Base-by-base conservation (phyloP, 2,888 invertebrate genomes). In the Smittia sp. region DNA sequence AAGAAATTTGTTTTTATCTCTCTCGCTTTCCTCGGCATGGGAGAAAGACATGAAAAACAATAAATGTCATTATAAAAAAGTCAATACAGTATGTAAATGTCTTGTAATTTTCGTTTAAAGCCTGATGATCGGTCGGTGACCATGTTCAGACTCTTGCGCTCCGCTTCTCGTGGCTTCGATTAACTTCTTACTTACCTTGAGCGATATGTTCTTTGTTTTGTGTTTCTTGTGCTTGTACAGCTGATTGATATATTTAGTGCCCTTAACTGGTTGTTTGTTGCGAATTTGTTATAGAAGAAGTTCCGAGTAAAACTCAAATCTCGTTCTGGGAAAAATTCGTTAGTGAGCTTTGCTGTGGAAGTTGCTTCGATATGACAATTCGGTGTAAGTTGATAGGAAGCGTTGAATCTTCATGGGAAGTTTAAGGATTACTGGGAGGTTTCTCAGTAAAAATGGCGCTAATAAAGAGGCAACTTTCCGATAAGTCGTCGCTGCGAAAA, bases 111-210 rank as follows among this genome's bases (percentile, higher is more conserved):
- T 54, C 32, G 18, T 22, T 20, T 22, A 6, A 18, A 18, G 58
- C 22, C 69, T 69, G 69, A 69, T 69, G 69, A 69, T 69, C 69
- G n/a, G n/a, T n/a, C n/a, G 69, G 69, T 54, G 69, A 52, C 52
- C 69, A 69, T 69, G 69, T 54, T 52, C 24, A 69, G 46, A 46
- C 18, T 22, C 18, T 27, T n/a, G 52, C 18, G 22, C 27, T 20
- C n/a, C 11, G 9, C 52, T 52, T 69, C 25, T 69, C 52, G 69
- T 20, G 6, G 22, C 58, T 58, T 58, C 18, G 58, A 58, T 58
- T 58, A 58, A 58, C 22, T 58, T 58, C 18, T 58, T 58, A 6
- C 15, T n/a, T 15, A 58, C 22, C 1, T 22, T 20, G 58, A 18
- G 20, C 58, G 58, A 18, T 58, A 58, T 22, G 58, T 58, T 58